Evolutionary conservation across 2,888 invertebrate species (phyloP).

Genomic region (Callimorpha dominula): DNA sequence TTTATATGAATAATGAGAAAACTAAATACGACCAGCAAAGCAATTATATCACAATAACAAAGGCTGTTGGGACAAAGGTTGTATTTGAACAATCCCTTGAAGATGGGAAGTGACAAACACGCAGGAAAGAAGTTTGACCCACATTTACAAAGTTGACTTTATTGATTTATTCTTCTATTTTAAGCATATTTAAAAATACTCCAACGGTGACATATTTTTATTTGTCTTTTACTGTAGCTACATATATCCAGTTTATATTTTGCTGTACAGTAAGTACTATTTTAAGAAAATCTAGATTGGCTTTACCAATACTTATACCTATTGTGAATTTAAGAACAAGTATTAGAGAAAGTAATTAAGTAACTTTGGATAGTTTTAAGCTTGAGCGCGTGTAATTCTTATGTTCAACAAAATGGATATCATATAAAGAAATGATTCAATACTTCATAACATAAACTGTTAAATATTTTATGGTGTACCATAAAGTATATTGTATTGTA

Average conservation of each 20-base stretch:
- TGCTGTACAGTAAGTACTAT: background rate
- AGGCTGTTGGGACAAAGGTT: background rate
- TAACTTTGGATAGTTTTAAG: too few species aligned
- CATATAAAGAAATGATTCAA: too few species aligned
- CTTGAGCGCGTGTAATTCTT: too few species aligned
- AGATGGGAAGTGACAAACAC: background rate
- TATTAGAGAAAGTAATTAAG: too few species aligned
- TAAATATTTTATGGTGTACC: too few species aligned
- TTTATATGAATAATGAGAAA: background rate
- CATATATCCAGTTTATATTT: background rate
- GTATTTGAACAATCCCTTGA: background rate
- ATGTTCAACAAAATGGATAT: too few species aligned
- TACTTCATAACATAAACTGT: too few species aligned
- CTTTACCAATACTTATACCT: background rate
- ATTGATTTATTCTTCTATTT: constrained; percentile 23
- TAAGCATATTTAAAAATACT: constrained; percentile 22
- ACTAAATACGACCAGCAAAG: background rate
- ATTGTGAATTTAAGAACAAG: too few species aligned
- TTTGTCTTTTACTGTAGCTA: background rate
- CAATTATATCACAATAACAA: background rate
- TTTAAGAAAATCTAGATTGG: background rate
- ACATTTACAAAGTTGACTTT: constrained; percentile 4
- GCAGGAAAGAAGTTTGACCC: background rate
- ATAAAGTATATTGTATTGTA: too few species aligned
- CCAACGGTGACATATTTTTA: constrained; percentile 15